A percentile compares a stretch with the other conserved stretches of the same genome.
Evolutionary conservation across 2,888 invertebrate species (phyloP).

Genomic region (Cosmopolites sordidus): DNA sequence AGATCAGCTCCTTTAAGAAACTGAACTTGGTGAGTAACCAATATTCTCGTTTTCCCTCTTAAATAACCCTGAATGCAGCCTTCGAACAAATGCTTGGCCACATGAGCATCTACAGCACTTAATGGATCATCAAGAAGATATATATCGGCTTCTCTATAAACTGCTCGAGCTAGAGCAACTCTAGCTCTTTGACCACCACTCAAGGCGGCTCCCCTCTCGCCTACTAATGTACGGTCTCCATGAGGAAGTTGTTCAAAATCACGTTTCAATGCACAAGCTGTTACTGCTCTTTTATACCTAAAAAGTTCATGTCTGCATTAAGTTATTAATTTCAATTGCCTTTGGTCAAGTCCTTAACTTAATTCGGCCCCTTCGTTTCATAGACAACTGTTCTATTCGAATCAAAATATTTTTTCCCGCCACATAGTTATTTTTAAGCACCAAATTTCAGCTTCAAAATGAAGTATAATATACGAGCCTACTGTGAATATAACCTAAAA

Average conservation of each 20-base stretch:
- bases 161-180: constrained; percentile 71
- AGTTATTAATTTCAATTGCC: too few species aligned
- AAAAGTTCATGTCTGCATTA: background rate
- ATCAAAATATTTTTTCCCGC: too few species aligned
- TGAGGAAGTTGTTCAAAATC: constrained; percentile 69
- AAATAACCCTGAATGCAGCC: constrained; percentile 61
- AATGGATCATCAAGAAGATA: constrained; percentile 78
- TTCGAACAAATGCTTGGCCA: constrained; percentile 70
- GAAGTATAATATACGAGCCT: too few species aligned
- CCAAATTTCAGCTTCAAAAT: too few species aligned
- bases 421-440: too few species aligned
- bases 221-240: constrained; percentile 72
- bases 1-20: constrained; percentile 64
- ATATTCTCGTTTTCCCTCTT: constrained; percentile 63
- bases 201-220: constrained; percentile 72
- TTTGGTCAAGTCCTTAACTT: too few species aligned
- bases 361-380: too few species aligned
- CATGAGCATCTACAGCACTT: constrained; percentile 75
- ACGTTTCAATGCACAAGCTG: constrained; percentile 60
- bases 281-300: constrained; percentile 49
- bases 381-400: too few species aligned
- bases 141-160: constrained; percentile 72
- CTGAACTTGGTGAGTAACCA: constrained; percentile 83
- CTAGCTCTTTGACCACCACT: constrained; percentile 81
- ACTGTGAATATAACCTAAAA: too few species aligned